Percentiles rank a stretch among this genome's conserved stretches.
phyloP scores from a whole-genome alignment of 1,140 invertebrate species.

The Calephelis virginiensis region DNA sequence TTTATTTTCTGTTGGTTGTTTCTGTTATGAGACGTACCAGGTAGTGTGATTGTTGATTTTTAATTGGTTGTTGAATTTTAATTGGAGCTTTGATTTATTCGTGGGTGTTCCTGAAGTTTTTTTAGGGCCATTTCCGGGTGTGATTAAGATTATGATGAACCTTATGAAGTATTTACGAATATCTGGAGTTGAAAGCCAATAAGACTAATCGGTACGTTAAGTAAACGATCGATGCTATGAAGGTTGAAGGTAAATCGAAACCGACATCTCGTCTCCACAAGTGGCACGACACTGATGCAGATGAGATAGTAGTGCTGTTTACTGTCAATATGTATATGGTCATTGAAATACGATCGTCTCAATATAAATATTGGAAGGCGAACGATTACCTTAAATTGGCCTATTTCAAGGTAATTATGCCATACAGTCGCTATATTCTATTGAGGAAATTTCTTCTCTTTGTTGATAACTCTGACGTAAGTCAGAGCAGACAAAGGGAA shows the following conservation, averaged over 20 bases:
- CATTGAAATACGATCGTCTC: background rate
- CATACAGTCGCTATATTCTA: background rate
- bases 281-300: background rate
- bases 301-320: background rate
- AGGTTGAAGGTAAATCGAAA: background rate
- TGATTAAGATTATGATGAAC: background rate
- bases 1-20: no score
- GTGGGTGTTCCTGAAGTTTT: background rate
- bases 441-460: background rate
- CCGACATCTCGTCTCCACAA: background rate
- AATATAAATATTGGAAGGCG: background rate
- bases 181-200: constrained; percentile 2
- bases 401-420: background rate
- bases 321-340: background rate
- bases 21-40: no score
- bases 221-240: background rate
- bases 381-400: background rate
- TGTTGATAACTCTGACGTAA: background rate
- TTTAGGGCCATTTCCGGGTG: background rate
- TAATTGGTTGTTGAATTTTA: background rate
- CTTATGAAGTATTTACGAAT: background rate
- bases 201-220: constrained; percentile 3
- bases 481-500: background rate
- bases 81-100: background rate
- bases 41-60: background rate